Base-by-base conservation (phyloP, 2,888 invertebrate species). In the Cerastoderma edule region DNA sequence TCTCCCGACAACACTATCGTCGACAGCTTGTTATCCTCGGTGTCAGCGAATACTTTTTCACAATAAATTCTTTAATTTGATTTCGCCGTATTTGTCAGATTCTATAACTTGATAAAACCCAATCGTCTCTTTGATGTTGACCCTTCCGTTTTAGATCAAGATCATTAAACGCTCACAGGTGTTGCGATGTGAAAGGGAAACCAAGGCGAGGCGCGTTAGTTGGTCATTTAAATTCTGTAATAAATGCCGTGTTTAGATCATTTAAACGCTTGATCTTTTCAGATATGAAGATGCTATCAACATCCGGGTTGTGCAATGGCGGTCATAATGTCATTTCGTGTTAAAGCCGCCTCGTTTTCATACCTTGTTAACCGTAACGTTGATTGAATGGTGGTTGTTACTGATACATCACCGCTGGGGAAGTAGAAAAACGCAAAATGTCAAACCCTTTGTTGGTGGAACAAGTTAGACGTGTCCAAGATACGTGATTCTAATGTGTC, bases 141-240 rank as follows among this genome's bases (percentile, higher is more conserved):
- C 72, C 53, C 60, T 39, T 60, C 60, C 60, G 60, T 28, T 60
- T 60, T 60, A 60, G 73, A 76, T 73, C 71, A 30, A 27, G 67
- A 70, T 80, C 80, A 73, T 73, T 75, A 68, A 80, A 64, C 48
- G 75, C 70, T 73, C 67, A 67, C 80, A 80, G 80, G 80, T 80
- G 80, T 75, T 75, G 60, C 39, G 69, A 64, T 56, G 65, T 70
- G 67, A 50, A 68, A 65, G 54, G 69, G 53, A 70, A 50, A 70
- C 70, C 65, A 69, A 70, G 67, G 57, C 67, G 73, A 80, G n/a
- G 67, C 73, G 56, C 75, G 76, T 80, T 73, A 80, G 64, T 72
- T 75, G 80, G 80, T 67, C 73, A 80, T 75, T 80, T 70, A 60
- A 70, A 50, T 65, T 54, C 60, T 66, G 67, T 50, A 66, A 67